phyloP scores from a whole-genome alignment of 1,140 invertebrate species.

The Penaeus japonicus region DNA sequence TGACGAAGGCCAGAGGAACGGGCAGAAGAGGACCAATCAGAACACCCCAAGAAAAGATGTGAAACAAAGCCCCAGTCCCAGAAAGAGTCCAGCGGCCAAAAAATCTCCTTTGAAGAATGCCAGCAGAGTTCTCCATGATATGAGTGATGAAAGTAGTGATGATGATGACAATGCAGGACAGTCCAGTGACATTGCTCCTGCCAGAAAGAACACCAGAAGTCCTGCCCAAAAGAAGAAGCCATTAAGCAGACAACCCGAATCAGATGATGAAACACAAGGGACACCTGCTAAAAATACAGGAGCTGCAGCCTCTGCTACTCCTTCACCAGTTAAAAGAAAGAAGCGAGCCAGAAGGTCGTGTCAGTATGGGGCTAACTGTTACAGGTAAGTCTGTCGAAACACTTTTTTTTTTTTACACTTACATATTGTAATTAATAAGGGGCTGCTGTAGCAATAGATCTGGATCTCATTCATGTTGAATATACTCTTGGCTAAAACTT shows the following conservation, averaged over 20 bases:
- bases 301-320: not conserved
- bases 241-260: too few species aligned
- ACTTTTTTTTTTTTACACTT: not conserved
- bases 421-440: not conserved
- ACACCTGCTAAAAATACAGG: not conserved
- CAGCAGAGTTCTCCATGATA: not conserved
- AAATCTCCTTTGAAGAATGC: slow-evolving; percentile 1
- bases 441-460: not conserved
- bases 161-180: too few species aligned
- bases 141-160: not conserved
- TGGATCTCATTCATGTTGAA: too few species aligned
- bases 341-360: slow-evolving; percentile 58
- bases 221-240: too few species aligned
- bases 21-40: not conserved
- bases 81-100: not conserved
- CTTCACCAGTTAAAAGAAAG: not conserved
- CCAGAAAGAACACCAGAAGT: too few species aligned
- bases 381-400: slow-evolving; percentile 60
- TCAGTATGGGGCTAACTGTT: slow-evolving; percentile 64
- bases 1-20: not conserved
- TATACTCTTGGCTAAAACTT: too few species aligned
- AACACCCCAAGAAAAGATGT: not conserved
- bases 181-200: too few species aligned
- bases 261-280: not conserved
- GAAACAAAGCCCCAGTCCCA: not conserved